Percentiles rank a stretch among this genome's conserved stretches.
phyloP scores from a whole-genome alignment of 1,140 invertebrate species.

The Akabosia matsudoensis region DNA sequence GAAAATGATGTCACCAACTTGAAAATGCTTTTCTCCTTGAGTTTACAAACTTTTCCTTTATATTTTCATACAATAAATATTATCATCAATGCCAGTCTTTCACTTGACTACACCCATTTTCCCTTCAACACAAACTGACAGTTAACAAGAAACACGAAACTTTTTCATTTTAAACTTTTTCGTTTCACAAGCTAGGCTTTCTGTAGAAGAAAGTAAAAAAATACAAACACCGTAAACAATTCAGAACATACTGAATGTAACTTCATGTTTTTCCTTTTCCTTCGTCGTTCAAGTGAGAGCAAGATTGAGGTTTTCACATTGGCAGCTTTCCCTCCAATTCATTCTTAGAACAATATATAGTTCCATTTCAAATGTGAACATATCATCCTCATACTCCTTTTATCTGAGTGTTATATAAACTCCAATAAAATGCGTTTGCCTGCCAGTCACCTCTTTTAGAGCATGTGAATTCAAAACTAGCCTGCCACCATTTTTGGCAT shows the following conservation, averaged over 20 bases:
- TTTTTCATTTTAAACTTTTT: slow-evolving; percentile 22
- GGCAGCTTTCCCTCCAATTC: no score
- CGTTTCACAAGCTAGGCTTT: background rate
- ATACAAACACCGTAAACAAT: no score
- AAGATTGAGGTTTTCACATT: no score
- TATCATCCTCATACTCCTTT: no score
- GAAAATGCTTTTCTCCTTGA: no score
- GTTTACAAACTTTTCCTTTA: no score
- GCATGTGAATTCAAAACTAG: background rate
- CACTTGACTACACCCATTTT: background rate
- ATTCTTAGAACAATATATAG: no score
- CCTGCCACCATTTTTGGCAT: background rate
- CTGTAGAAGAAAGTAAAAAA: background rate
- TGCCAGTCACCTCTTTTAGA: background rate
- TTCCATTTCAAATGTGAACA: no score
- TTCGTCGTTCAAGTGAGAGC: no score
- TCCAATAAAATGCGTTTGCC: background rate
- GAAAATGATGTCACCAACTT: background rate
- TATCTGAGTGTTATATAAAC: background rate
- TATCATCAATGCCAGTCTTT: background rate
- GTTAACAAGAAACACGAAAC: background rate
- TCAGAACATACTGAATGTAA: no score
- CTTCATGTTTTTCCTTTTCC: no score
- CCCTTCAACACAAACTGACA: background rate
- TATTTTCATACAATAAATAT: slow-evolving; percentile 7